Evolutionary conservation across 2,888 invertebrate species (phyloP).

Genomic region (Limenitis camilla): DNA sequence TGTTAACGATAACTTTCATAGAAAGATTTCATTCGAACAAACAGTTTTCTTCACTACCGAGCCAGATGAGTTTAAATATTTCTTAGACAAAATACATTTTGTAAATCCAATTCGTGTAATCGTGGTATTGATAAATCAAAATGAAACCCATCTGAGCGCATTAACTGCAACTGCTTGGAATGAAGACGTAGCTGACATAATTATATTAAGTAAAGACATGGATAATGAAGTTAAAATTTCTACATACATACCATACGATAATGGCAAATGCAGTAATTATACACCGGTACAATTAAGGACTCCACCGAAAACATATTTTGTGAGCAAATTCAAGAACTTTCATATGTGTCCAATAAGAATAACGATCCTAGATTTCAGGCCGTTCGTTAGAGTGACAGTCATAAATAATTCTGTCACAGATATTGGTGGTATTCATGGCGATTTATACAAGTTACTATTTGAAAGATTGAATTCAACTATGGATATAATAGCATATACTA

Average conservation of each 20-base stretch:
- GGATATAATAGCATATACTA: conserved; percentile 26
- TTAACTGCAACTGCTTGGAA: conserved; percentile 38
- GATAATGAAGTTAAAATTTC: conserved; percentile 28
- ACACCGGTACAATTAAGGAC: conserved; percentile 31
- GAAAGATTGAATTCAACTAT: conserved; percentile 34
- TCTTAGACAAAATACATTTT: conserved; percentile 31
- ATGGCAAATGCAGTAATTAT: conserved; percentile 36
- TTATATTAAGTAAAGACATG: conserved; percentile 31
- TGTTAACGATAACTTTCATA: conserved; percentile 18
- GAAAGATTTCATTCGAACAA: conserved; percentile 33
- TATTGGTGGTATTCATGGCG: conserved; percentile 39
- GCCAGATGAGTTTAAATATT: conserved; percentile 33
- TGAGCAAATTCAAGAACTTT: conserved; percentile 43
- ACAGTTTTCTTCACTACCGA: conserved; percentile 37
- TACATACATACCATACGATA: conserved; percentile 43
- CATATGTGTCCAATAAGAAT: conserved; percentile 41
- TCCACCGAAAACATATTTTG: conserved; percentile 31
- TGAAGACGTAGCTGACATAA: conserved; percentile 41
- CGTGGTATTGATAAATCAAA: conserved; percentile 29
- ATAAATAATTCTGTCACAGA: conserved; percentile 30
- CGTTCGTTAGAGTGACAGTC: conserved; percentile 29
- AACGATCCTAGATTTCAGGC: conserved; percentile 29
- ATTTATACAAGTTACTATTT: conserved; percentile 30
- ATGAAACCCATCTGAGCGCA: conserved; percentile 20
- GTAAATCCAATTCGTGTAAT: conserved; percentile 35